These are phyloP conservation scores for Hermaeophaga mercurialis DNA, from an alignment of 2,888 invertebrate species.

Conservation along the genomic window DNA sequence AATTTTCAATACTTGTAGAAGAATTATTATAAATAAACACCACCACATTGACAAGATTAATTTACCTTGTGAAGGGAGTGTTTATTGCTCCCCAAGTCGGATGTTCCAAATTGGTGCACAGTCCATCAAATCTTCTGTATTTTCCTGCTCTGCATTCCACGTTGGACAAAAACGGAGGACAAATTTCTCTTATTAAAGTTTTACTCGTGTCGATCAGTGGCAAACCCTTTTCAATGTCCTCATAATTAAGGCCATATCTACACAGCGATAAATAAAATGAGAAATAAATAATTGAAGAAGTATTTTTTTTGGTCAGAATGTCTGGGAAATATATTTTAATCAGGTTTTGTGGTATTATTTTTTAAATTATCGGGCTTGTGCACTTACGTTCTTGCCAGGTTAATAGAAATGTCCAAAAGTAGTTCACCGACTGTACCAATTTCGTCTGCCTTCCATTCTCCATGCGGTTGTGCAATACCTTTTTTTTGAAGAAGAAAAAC, in stretches of 20 bases:
- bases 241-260: constrained; percentile 83
- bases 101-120: constrained; percentile 86
- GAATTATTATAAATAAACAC: too few relatives aligned
- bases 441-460: constrained; percentile 84
- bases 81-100: constrained; percentile 89
- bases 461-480: constrained; percentile 79
- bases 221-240: constrained; percentile 85
- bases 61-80: constrained; percentile 80
- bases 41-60: constrained; percentile 2
- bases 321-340: background rate
- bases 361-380: too few relatives aligned
- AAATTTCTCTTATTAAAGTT: constrained; percentile 83
- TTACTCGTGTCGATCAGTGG: constrained; percentile 88
- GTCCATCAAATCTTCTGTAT: constrained; percentile 83
- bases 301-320: background rate
- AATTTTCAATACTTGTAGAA: too few relatives aligned
- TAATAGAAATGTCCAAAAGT: constrained; percentile 82
- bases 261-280: constrained; percentile 23
- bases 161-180: constrained; percentile 85
- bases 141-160: constrained; percentile 89
- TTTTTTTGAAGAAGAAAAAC: constrained; percentile 42
- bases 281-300: too few relatives aligned
- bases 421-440: constrained; percentile 86
- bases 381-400: constrained; percentile 79
- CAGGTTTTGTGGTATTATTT: background rate